Percentiles rank a stretch among this genome's conserved stretches.
Evolutionary conservation across 2,797 vertebrate genomes (phyloP).

Genomic region (Selene dorsalis): DNA sequence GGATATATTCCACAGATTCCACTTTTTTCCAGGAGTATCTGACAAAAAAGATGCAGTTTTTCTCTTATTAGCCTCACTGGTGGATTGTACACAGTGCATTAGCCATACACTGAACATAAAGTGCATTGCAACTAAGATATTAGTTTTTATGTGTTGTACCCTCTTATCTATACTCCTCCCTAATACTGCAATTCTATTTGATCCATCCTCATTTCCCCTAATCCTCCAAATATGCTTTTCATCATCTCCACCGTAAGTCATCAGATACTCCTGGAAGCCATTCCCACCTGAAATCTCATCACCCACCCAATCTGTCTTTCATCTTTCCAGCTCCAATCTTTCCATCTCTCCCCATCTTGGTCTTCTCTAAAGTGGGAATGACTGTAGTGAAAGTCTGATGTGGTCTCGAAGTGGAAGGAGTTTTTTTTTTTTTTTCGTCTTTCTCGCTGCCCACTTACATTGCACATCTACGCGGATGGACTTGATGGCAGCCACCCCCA

Average conservation of each 20-base stretch:
- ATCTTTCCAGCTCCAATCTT: constrained; percentile 71
- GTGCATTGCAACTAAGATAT: not conserved
- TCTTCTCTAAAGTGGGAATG: constrained; percentile 72
- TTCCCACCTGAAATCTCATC: constrained; percentile 79
- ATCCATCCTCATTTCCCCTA: constrained; percentile 38
- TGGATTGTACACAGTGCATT: not conserved
- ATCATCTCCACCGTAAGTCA: constrained; percentile 67
- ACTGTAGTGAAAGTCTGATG: constrained; percentile 71
- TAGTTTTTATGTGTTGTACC: constrained; percentile 39
- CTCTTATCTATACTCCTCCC: constrained; percentile 34
- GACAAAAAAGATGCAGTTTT: constrained; percentile 25
- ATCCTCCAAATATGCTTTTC: constrained; percentile 55
- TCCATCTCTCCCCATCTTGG: constrained; percentile 60
- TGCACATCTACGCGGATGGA: constrained; percentile 99
- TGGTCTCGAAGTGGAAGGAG: constrained; percentile 80
- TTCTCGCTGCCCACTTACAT: constrained; percentile 90
- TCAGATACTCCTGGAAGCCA: constrained; percentile 84
- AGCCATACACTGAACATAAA: constrained; percentile 9
- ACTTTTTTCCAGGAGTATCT: constrained; percentile 78
- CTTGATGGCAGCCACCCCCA: constrained; percentile 99
- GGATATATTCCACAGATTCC: constrained; percentile 66
- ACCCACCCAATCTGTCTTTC: constrained; percentile 72
- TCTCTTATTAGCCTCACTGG: not conserved
- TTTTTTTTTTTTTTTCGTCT: constrained; percentile 30
- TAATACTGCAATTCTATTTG: constrained; percentile 47